These are phyloP conservation scores for Diadophis punctatus DNA, from an alignment of 2,113 vertebrate genomes.

Conservation along the genomic window DNA sequence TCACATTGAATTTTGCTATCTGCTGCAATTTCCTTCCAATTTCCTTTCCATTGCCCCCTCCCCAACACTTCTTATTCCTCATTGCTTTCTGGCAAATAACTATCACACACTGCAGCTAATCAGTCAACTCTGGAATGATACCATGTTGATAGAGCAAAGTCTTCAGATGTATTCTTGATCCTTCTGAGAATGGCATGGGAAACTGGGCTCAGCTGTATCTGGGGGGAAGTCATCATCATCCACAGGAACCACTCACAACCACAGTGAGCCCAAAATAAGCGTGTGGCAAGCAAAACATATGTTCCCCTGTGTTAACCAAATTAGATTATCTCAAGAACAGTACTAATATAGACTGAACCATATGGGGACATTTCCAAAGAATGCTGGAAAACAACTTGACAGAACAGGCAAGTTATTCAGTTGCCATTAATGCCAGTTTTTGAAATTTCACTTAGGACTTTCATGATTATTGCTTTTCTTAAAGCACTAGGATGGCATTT, in stretches of 20 bases:
- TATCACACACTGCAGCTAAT: constrained; percentile 11
- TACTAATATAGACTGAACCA: neutral
- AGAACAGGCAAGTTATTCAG: neutral
- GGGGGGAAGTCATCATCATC: neutral
- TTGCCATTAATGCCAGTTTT: neutral
- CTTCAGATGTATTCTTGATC: constrained; percentile 16
- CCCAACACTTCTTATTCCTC: neutral
- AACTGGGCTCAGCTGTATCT: neutral
- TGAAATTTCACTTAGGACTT: neutral
- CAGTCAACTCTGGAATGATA: constrained; percentile 32
- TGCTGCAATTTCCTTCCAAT: constrained; percentile 15
- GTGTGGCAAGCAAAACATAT: neutral
- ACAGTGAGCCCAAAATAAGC: neutral
- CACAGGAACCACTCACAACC: neutral
- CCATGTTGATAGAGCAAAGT: constrained; percentile 1
- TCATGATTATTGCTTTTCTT: neutral
- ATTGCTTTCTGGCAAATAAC: constrained; percentile 14
- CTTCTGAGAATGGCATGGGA: neutral
- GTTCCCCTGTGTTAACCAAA: neutral
- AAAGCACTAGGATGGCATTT: neutral
- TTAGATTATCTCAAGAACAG: neutral
- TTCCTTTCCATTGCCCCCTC: neutral
- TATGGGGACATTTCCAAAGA: neutral
- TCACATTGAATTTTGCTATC: constrained; percentile 34
- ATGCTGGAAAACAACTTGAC: neutral